Conservation (phyloP, 2,113 vertebrate genomes). For the Laticauda laticaudata region DNA sequence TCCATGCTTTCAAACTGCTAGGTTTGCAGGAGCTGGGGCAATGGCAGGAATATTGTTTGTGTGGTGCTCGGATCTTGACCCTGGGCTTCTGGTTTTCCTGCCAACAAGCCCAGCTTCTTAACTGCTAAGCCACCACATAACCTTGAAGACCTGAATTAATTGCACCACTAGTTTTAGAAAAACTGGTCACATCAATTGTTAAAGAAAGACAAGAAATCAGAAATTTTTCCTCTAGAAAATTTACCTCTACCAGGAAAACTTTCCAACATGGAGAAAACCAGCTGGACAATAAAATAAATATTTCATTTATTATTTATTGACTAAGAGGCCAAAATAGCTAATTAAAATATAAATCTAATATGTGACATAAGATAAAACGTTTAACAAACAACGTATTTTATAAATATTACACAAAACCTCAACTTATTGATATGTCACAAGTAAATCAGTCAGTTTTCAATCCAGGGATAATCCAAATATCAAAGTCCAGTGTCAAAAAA, state of each 20-base stretch:
- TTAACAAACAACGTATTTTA: background rate
- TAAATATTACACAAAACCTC: background rate
- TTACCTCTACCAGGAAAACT: background rate
- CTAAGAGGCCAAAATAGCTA: background rate
- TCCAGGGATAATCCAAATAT: no score
- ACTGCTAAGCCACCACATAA: background rate
- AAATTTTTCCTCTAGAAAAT: background rate
- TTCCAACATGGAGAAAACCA: background rate
- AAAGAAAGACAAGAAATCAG: no score
- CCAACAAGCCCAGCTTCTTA: background rate
- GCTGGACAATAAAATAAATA: background rate
- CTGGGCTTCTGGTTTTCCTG: background rate
- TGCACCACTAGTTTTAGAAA: background rate
- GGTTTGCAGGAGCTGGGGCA: background rate
- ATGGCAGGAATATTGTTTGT: background rate
- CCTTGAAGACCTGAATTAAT: background rate
- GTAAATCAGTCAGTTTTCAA: no score
- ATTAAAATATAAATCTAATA: background rate
- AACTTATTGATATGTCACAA: background rate
- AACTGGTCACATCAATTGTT: background rate
- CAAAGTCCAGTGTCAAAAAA: no score
- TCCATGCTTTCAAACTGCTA: background rate
- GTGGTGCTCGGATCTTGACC: background rate
- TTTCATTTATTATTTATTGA: background rate
- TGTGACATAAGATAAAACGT: background rate